A percentile compares a stretch with the other conserved stretches of the same genome.
These are phyloP conservation scores for Anthoscopus minutus DNA, from an alignment of 2,113 vertebrate species.

Conservation along the genomic window DNA sequence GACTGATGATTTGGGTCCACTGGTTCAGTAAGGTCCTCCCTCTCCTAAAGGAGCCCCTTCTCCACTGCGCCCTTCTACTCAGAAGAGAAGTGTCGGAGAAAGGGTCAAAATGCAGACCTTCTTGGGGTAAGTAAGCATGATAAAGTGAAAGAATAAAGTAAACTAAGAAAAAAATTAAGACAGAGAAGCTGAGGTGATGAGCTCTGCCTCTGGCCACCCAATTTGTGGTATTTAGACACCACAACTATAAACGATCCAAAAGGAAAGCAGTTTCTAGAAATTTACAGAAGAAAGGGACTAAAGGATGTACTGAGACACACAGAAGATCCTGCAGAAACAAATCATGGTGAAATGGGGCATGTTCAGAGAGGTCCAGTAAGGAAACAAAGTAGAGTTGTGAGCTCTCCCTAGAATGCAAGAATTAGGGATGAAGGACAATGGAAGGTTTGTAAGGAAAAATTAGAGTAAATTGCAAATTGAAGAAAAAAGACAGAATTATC, in stretches of 20 bases:
- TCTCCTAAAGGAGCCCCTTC: neutral
- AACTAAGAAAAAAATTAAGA: neutral
- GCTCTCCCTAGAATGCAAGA: neutral
- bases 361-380: neutral
- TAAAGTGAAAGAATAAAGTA: neutral
- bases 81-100: neutral
- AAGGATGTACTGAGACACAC: neutral
- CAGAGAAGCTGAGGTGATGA: neutral
- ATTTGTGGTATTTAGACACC: neutral
- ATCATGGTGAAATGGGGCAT: neutral
- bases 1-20: neutral
- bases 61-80: neutral
- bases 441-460: neutral
- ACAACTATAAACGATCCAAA: neutral
- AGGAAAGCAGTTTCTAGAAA: neutral
- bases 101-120: neutral
- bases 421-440: neutral
- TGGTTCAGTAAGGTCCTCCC: neutral
- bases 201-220: neutral
- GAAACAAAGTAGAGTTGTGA: neutral
- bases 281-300: neutral
- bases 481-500: neutral
- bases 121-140: neutral
- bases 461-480: neutral
- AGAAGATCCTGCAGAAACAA: neutral